Base-by-base conservation (phyloP, 1,140 invertebrate species). In the Hermetia illucens region DNA sequence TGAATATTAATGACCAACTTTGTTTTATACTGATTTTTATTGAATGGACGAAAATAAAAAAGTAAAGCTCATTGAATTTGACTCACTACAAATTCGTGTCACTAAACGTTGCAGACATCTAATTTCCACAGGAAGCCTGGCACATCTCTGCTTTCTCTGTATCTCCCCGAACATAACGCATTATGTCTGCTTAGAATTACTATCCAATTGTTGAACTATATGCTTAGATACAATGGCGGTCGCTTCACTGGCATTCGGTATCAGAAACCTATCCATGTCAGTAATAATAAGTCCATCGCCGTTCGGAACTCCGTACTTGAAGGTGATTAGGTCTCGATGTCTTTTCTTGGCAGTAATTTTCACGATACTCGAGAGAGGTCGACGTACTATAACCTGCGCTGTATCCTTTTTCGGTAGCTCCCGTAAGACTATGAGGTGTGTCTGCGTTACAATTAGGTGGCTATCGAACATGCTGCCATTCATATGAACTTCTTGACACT, bases 261-360 rank as follows among this genome's bases (percentile, higher is more conserved):
- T 92, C 36, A 91, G 66, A 68, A 94, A 91, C 44, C 80, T 76
- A 65, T 94, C 90, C 75, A 91, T 82, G 61, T 92, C 88, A 0
- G 77, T 76, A 13, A 61, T 58, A 4, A 60, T 45, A 15, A 60
- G 39, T 1, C 51, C 48, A 39, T 60, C 53, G 22, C 53, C 57
- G 39, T 59, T 52, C 3, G 53, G 53, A 27, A 56, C 55, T 3
- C 57, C 57, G 33, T 61, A 60, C 40, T 93, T 93, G 57, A 96
- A 94, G 3, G 92, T 96, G 41, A 98, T 95, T 40, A 96, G 63
- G 60, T 96, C 87, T 0, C 91, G 89, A 61, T 88, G 79, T 38
- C 79, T 76, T 58, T 94, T 92, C 57, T 91, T 90, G 8, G 88
- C 91, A 1, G 92, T 96, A 41, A 98, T 97, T 68, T 90, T 93